Evolutionary conservation across 2,113 vertebrate species (phyloP).

Genomic region (Dermatemys mawii): DNA sequence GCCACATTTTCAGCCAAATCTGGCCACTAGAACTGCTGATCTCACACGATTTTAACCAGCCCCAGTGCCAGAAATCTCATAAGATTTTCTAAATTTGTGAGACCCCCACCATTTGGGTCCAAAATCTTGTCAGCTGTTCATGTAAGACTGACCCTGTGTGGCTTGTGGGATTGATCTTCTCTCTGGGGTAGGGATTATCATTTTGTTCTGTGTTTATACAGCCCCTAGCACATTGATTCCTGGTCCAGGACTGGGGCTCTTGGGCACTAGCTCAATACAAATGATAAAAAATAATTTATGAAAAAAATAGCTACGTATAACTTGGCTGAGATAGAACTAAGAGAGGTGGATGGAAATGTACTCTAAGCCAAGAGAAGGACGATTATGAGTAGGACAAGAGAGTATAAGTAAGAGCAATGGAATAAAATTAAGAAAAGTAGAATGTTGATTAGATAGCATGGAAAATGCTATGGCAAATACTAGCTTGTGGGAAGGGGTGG

Average conservation of each 20-base stretch:
- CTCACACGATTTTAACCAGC: not conserved
- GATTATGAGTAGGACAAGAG: not conserved
- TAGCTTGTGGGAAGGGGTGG: not conserved
- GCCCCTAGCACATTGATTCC: not conserved
- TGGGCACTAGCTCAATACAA: not conserved
- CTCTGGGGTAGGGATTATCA: not conserved
- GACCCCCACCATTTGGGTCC: not conserved
- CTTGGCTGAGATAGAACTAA: not conserved
- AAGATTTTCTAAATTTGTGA: not conserved
- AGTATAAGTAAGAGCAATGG: not conserved
- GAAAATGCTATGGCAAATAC: not conserved
- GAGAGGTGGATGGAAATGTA: not conserved
- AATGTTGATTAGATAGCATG: not conserved
- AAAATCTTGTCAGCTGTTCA: not conserved
- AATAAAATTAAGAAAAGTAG: not conserved
- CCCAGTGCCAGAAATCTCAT: not conserved
- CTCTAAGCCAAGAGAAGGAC: not conserved
- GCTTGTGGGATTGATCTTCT: not conserved
- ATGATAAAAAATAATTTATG: not conserved
- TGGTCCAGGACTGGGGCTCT: not conserved
- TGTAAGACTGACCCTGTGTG: not conserved
- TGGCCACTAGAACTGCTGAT: not conserved
- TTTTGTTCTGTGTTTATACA: not conserved
- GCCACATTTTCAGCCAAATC: not conserved
- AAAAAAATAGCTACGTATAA: not conserved